Evolutionary conservation across 2,113 vertebrate species (phyloP), one percentile per base, ranked within the genome.

Genomic region (Indicator indicator): DNA sequence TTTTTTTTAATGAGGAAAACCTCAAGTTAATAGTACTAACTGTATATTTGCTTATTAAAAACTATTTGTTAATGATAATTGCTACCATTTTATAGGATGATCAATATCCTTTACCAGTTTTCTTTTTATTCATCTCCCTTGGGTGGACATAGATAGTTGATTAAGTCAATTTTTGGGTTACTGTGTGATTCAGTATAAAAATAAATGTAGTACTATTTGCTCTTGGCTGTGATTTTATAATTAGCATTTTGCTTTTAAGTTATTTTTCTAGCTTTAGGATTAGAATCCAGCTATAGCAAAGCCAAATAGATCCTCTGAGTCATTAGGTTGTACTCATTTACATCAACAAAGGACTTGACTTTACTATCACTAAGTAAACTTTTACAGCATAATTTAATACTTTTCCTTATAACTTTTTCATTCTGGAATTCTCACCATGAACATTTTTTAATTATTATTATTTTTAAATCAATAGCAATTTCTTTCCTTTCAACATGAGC

Each of bases 191-290:
- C 68, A 65, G 48, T 63, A 55, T 20, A 91, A 62, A 88, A 95
- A 83, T 81, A 94, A 83, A 91, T 60, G 67, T 52, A 80, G 67
- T 64, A 72, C 3, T 67, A 56, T 74, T 94, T 93, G 91, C 93
- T 94, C 69, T 77, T 60, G 95, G 91, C 91, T 95, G 71, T 91
- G 87, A 85, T 83, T 96, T 94, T 77, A 70, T 95, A 94, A 97
- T 96, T 94, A 97, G 68, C 55, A 77, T 84, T 90, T 95, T 83
- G 40, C 91, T 96, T 96, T 96, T 88, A 97, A 93, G 90, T 91
- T 95, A 12, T 7, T 86, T 81, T 75, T 64, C 76, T 88, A 62
- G 62, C 85, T 95, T 88, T 76, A 91, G 88, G 40, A 94, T 83
- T 93, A 81, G 72, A 89, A 94, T 67, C 13, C 64, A 88, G 23